These are phyloP conservation scores for Drosophila cognata DNA, from an alignment of 2,888 invertebrate genomes.

Conservation along the genomic window DNA sequence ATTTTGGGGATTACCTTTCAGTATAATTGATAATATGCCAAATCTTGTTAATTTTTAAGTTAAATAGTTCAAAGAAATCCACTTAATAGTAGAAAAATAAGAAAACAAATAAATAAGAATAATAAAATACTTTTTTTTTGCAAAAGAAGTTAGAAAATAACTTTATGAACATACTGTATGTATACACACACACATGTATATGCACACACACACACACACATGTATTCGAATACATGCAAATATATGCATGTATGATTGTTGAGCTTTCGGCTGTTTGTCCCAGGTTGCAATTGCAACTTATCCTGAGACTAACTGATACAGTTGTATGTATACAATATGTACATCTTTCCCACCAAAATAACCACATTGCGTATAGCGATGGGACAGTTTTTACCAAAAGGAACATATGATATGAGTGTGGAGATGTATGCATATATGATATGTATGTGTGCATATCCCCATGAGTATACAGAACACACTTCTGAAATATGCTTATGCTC, in stretches of 20 bases:
- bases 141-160: no score
- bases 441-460: constrained; percentile 9
- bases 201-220: not conserved
- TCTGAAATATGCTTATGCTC: constrained; percentile 4
- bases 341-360: constrained; percentile 52
- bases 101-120: no score
- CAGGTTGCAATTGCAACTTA: constrained; percentile 3
- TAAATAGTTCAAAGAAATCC: no score
- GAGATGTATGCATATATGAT: not conserved
- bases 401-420: constrained; percentile 2
- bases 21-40: no score
- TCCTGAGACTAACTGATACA: not conserved
- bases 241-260: constrained; percentile 12
- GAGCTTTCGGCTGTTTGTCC: constrained; percentile 18
- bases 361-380: constrained; percentile 29
- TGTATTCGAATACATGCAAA: not conserved
- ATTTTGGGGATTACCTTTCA: no score
- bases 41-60: no score
- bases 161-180: no score
- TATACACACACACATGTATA: not conserved
- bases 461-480: constrained; percentile 13
- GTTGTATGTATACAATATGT: not conserved
- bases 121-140: no score
- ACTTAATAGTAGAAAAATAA: no score
- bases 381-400: constrained; percentile 16